These are phyloP conservation scores for Lepeophtheirus salmonis DNA, from an alignment of 1,140 invertebrate genomes.

Conservation along the genomic window DNA sequence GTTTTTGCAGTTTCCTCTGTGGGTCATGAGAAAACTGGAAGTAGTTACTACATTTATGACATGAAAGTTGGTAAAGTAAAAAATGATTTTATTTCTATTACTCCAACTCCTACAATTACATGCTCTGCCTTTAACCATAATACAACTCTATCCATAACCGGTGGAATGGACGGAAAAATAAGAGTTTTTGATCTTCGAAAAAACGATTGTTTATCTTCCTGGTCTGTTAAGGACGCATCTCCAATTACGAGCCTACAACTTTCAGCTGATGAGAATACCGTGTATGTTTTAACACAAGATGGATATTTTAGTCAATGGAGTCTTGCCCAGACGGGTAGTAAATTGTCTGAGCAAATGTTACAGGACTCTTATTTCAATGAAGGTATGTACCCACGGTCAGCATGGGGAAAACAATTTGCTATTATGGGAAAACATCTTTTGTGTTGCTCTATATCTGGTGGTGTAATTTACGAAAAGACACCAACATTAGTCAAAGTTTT, in stretches of 20 bases:
- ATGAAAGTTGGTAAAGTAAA: not conserved
- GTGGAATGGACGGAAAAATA: conserved; percentile 5
- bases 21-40: not conserved
- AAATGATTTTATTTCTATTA: not conserved
- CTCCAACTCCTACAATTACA: not conserved
- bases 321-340: not conserved
- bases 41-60: not conserved
- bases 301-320: conserved; percentile 4
- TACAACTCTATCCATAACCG: not conserved
- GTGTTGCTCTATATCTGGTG: conserved; percentile 3
- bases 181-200: conserved; percentile 9
- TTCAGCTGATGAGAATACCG: conserved; percentile 1
- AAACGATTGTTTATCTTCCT: conserved; percentile 1
- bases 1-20: not conserved
- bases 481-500: not conserved
- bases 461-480: conserved; percentile 9
- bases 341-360: not conserved
- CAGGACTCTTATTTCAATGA: not conserved
- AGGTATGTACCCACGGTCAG: not conserved
- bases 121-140: conserved; percentile 13
- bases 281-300: not conserved
- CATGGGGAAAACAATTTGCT: conserved; percentile 9
- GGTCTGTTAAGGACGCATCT: not conserved
- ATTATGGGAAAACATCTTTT: conserved; percentile 2
- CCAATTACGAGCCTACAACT: not conserved